Evolutionary conservation across 53 echinoderm and acorn worm genomes (phyloP), one percentile per base, ranked within the genome.

Genomic region (Echinometra lucunter): DNA sequence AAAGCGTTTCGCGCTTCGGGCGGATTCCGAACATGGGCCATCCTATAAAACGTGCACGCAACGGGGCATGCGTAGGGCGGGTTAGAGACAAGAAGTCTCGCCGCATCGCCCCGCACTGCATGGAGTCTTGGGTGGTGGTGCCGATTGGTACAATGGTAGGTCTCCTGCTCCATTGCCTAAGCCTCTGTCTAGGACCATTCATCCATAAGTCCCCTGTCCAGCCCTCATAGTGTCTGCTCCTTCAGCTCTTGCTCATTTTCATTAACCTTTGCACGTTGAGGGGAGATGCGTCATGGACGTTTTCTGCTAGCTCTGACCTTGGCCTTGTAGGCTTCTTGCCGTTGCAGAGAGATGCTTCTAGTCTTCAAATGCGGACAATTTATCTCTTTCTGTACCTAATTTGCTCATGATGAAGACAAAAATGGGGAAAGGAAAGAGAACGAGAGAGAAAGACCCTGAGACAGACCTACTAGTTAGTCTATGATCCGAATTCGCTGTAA

Each of bases 81-180:
- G 8, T 6, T 8, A 57, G 37, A 89, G 89, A 89, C 89, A 60
- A 13, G 19, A 21, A 37, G 89, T 89, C 89, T 89, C 34, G 89
- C 89, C 89, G 60, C 89, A 89, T 89, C 89, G 89, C 38, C 47
- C 89, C 89, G 89, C 89, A 9, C 89, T 35, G 89, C 89, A 89
- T 89, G 89, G 58, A 16, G 89, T 34, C 89, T 35, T 12, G 37
- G 53, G 60, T 89, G 37, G 58, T 89, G 58, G 89, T 89, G 89
- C 89, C 38, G 37, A 57, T 17, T 21, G 60, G 37, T 1, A 89
- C 89, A 89, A 89, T 89, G 89, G 58, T 57, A 63, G 30, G 60
- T 19, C 89, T 57, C 38, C 58, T 89, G 89, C 58, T 89, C 37
- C 60, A 23, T 7, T 89, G 34, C 89, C 19, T 60, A 37, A 6